These are phyloP conservation scores for Phenacoccus solenopsis DNA, from an alignment of 1,140 invertebrate genomes.

Conservation along the genomic window DNA sequence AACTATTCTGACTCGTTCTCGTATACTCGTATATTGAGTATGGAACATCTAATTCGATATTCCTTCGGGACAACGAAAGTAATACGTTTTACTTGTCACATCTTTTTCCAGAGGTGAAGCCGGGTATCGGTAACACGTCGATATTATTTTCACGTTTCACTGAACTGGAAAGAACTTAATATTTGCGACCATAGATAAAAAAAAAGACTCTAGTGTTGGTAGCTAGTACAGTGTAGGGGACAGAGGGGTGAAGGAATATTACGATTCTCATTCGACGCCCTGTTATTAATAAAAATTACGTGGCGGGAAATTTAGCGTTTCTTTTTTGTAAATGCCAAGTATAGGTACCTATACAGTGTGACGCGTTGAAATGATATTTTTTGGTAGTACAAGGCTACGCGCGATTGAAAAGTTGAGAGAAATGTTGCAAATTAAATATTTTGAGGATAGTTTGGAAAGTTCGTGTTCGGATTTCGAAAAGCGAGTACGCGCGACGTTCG, in stretches of 20 bases:
- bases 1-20: too few species aligned
- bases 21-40: too few species aligned
- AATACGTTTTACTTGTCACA: background rate
- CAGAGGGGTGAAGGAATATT: too few species aligned
- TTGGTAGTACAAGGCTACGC: too few species aligned
- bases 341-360: too few species aligned
- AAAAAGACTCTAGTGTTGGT: too few species aligned
- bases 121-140: background rate
- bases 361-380: too few species aligned
- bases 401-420: background rate
- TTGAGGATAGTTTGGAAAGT: background rate
- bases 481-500: background rate
- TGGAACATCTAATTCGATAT: background rate
- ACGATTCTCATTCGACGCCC: too few species aligned
- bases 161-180: background rate
- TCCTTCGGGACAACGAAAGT: background rate
- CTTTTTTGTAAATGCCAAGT: too few species aligned
- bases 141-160: constrained; percentile 3
- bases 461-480: background rate
- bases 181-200: constrained; percentile 1
- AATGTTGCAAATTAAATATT: background rate
- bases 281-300: too few species aligned
- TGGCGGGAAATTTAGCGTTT: too few species aligned
- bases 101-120: background rate
- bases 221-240: too few species aligned